Base-by-base conservation (phyloP, 2,888 invertebrate species). In the Pherbina coryleti region DNA sequence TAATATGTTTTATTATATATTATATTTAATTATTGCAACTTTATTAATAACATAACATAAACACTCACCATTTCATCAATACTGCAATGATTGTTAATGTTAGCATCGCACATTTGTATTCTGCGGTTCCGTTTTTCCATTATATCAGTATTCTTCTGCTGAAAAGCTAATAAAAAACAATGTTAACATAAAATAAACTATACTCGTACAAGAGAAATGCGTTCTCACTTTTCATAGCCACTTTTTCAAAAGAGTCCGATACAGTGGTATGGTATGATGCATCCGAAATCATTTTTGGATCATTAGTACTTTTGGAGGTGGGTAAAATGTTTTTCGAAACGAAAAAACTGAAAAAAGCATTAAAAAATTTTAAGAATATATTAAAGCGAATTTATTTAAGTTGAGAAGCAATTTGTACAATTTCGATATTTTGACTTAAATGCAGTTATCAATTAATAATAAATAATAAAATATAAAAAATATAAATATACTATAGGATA, bases 161-260 rank as follows among this genome's bases (percentile, higher is more conserved):
- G 92, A 85, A 95, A 95, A 86, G 95, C 95, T 0, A 95, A 95
- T 84, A 95, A 95, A 76, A 96, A 94, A 5, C 95, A n/a, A n/a
- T 94, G 86, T 95, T 93, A 0, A 96, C 95, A 78, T 95, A 92
- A n/a, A 94, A 94, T 0, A 94, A 93, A 0, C 95, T 94, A 85
- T 95, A 95, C 0, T 89, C 91, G 72, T 95, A 95, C 0, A 90
- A 91, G 72, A 1, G 1, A 44, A 44, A 62, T 80, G 79, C 9
- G 75, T 70, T 57, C 72, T 60, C 7, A 91, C 0, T 90, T 91
- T 84, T 91, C 88, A 44, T 44, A 11, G 44, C 44, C 44, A 44
- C 44, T 44, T 44, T 44, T 44, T 11, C 14, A 44, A 44, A 44
- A 11, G 44, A 44, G 44, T 44, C 14, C 11, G 44, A 44, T 11